Evolutionary conservation across 2,888 invertebrate genomes (phyloP).

Genomic region (Tetragnatha montana): DNA sequence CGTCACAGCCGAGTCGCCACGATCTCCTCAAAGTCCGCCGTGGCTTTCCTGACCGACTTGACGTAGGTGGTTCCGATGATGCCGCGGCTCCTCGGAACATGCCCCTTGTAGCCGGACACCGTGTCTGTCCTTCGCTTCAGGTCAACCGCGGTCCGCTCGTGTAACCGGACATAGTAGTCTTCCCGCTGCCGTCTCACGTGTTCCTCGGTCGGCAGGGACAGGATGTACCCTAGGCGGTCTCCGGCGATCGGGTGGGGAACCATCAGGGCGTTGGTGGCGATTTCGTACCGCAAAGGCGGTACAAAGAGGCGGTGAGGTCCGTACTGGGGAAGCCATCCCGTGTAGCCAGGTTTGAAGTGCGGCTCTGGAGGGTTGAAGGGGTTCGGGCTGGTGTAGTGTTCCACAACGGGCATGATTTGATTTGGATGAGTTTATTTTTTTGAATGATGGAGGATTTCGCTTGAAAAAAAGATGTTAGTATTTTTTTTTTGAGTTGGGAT

Average conservation of each 20-base stretch:
- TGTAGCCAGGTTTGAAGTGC: conserved; percentile 44
- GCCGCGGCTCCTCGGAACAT: conserved; percentile 31
- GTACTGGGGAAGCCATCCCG: conserved; percentile 37
- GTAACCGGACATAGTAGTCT: conserved; percentile 23
- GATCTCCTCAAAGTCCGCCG: conserved; percentile 38
- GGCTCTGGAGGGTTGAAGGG: conserved; percentile 37
- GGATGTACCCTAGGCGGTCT: conserved; percentile 18
- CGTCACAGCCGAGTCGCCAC: not conserved
- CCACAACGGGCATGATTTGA: conserved; percentile 26
- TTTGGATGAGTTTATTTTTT: too few relatives aligned
- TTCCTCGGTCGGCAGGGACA: conserved; percentile 2
- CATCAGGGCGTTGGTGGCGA: conserved; percentile 29
- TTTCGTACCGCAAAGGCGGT: conserved; percentile 19
- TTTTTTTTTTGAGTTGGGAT: too few relatives aligned
- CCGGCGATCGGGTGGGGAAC: conserved; percentile 45
- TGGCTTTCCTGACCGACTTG: conserved; percentile 35
- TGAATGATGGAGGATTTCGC: too few relatives aligned
- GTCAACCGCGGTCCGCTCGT: conserved; percentile 9
- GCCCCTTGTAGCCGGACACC: conserved; percentile 18
- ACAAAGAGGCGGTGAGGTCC: conserved; percentile 26
- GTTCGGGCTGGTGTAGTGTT: conserved; percentile 33
- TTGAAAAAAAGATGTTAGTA: too few relatives aligned
- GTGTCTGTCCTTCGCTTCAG: conserved; percentile 31
- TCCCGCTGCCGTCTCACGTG: conserved; percentile 12
- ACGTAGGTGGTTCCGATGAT: conserved; percentile 26